Evolutionary conservation across 2,888 invertebrate species (phyloP), one percentile per base, ranked within the genome.

Genomic region (Sarcophaga rosellei): DNA sequence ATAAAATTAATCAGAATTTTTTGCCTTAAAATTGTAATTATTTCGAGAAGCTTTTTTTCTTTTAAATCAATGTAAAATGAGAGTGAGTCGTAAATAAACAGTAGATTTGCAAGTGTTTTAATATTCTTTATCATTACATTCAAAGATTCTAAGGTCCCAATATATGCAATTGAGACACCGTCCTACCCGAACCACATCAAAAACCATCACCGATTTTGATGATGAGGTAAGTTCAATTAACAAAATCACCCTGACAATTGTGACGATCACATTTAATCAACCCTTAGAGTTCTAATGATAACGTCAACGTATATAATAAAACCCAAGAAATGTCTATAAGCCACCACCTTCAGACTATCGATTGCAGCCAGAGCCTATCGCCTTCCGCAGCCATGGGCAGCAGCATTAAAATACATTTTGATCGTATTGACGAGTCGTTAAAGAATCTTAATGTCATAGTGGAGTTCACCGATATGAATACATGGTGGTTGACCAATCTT

Each of bases 81-180:
- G 65, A n/a, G 75, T 75, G 47, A 65, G 53, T 65, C 25, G 4
- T 45, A 44, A 21, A 12, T 20, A 10, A 53, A 53, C 53, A 15
- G 5, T 20, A 45, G 2, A 21, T 61, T n/a, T 17, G 10, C 5
- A 61, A 61, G 21, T 21, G 45, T 10, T 53, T 12, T 15, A 23
- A 70, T 20, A 17, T 2, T 21, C 17, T 57, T 25, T 53, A 17
- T 57, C 63, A 35, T 61, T n/a, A 17, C 11, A 62, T 23, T 69
- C 68, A 4, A 25, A 86, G 86, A 53, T 86, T 25, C 53, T 81
- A 21, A 77, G 83, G n/a, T 84, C 84, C 0, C 86, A 86, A 35
- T 84, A 83, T 35, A 15, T 86, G 11, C 23, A 83, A 25, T 21
- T 76, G 8, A 68, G 72, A 75, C 23, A 45, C 12, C 78, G 35